Conservation (phyloP, 2,797 vertebrate species). For the Anguilla obscura region DNA sequence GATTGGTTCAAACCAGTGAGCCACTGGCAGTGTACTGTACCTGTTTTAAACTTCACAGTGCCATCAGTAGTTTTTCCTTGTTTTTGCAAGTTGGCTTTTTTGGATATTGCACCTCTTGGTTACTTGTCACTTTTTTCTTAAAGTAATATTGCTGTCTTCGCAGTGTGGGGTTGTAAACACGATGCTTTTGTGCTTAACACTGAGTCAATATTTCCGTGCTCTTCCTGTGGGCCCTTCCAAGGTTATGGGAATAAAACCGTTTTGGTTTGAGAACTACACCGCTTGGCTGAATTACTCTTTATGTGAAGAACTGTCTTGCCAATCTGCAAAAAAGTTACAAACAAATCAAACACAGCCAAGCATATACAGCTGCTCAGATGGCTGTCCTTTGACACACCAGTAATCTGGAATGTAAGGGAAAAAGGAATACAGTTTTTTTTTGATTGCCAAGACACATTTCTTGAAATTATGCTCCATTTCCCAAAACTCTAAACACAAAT, state of each 20-base stretch:
- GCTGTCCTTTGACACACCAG: neutral
- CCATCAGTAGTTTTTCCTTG: neutral
- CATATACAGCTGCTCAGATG: no score
- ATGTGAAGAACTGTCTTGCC: no score
- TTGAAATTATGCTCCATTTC: no score
- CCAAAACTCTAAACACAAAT: no score
- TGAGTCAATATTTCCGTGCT: neutral
- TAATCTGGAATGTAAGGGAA: neutral
- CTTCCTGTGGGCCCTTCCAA: neutral
- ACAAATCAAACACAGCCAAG: no score
- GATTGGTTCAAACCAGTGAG: neutral
- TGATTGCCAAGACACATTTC: no score
- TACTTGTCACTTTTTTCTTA: no score
- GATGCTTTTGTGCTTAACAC: neutral
- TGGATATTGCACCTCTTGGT: neutral
- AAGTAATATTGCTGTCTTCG: neutral
- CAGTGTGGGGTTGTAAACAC: neutral
- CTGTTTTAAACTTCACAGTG: neutral
- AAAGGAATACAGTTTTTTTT: no score
- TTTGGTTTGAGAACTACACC: neutral
- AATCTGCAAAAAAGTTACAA: no score
- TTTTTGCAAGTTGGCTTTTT: neutral
- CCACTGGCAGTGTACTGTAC: neutral
- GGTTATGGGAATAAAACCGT: neutral
- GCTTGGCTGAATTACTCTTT: neutral